Evolutionary conservation across 2,888 invertebrate species (phyloP).

Genomic region (Tipula confusa): DNA sequence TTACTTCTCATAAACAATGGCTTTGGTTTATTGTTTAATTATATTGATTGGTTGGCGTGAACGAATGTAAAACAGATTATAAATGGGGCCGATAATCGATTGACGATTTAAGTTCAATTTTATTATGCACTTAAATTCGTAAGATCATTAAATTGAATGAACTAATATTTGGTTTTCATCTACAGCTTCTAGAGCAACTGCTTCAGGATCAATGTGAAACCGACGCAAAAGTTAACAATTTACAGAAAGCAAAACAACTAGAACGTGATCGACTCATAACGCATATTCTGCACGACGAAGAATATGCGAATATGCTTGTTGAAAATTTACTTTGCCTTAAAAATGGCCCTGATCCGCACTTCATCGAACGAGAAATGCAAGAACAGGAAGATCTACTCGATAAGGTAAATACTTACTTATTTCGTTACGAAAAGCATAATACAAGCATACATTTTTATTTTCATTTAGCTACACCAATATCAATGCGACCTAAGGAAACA

Average conservation of each 20-base stretch:
- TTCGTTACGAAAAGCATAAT: not conserved
- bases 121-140: not conserved
- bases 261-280: constrained; percentile 59
- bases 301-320: constrained; percentile 62
- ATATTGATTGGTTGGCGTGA: not conserved
- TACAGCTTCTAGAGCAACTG: constrained; percentile 37
- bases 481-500: constrained; percentile 56
- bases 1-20: not conserved
- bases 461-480: constrained; percentile 46
- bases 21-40: not conserved
- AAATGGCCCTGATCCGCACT: constrained; percentile 57
- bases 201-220: constrained; percentile 57
- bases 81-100: not conserved
- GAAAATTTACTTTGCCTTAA: constrained; percentile 60
- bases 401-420: constrained; percentile 42
- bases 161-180: constrained; percentile 28
- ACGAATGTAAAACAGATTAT: not conserved
- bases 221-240: constrained; percentile 62
- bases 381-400: constrained; percentile 64
- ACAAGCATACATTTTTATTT: not conserved
- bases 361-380: constrained; percentile 61
- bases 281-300: constrained; percentile 60
- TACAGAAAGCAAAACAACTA: constrained; percentile 62
- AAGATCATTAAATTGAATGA: no score
- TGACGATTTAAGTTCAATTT: not conserved